Percentiles rank a stretch among this genome's conserved stretches.
These are phyloP conservation scores for Rhyzopertha dominica DNA, from an alignment of 1,140 invertebrate species.

Conservation along the genomic window DNA sequence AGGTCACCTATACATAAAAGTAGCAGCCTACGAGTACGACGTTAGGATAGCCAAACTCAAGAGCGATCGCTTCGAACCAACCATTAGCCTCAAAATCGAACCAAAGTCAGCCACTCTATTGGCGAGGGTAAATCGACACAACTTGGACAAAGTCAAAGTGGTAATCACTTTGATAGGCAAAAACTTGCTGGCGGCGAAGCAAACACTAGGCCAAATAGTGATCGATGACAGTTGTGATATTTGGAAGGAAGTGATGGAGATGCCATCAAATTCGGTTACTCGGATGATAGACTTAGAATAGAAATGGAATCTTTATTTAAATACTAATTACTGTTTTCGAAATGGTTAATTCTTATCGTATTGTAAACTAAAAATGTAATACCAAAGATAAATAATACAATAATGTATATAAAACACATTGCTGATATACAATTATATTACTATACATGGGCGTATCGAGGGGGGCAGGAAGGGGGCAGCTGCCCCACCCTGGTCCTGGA, in stretches of 20 bases:
- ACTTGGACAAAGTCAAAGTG: conserved; percentile 44
- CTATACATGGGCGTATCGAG: too few relatives aligned
- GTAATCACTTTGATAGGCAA: conserved; percentile 36
- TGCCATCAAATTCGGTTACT: conserved; percentile 29
- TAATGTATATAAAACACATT: too few relatives aligned
- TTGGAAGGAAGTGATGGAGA: conserved; percentile 35
- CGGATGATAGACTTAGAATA: conserved; percentile 34
- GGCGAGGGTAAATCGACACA: conserved; percentile 51
- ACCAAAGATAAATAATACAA: too few relatives aligned
- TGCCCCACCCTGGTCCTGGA: too few relatives aligned
- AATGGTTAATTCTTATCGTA: too few relatives aligned
- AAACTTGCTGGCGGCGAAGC: conserved; percentile 52
- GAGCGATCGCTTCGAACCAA: conserved; percentile 64
- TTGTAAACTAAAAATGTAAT: too few relatives aligned
- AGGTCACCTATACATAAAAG: conserved; percentile 68
- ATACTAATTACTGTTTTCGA: too few relatives aligned
- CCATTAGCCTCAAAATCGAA: conserved; percentile 54
- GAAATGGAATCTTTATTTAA: too few relatives aligned
- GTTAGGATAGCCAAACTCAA: conserved; percentile 70
- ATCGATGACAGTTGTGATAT: conserved; percentile 42
- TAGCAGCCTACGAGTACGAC: conserved; percentile 62
- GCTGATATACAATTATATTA: too few relatives aligned
- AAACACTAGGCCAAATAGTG: conserved; percentile 50
- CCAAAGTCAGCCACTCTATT: conserved; percentile 41
- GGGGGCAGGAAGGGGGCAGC: too few relatives aligned